Evolutionary conservation across 2,888 invertebrate genomes (phyloP), one percentile per base, ranked within the genome.

Genomic region (Phlogophora meticulosa): DNA sequence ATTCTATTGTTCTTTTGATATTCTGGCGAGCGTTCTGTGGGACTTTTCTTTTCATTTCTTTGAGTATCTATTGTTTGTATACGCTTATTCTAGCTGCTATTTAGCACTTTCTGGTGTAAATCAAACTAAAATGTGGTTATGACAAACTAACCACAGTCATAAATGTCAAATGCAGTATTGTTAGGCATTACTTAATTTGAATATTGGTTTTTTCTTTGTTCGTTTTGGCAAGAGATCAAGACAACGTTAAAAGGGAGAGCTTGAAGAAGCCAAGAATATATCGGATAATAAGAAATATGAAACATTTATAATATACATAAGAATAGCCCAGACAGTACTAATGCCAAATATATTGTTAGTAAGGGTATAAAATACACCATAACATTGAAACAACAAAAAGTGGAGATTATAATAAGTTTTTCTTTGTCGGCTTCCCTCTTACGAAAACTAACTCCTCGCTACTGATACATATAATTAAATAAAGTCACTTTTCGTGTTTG

Each of bases 11-110:
- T n/a, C n/a, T n/a, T 58, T 53, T 17, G 45, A 59, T 17, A 57
- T 56, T 55, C 49, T 46, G 22, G 46, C 38, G 36, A 55, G 28
- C 45, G 70, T 60, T 63, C 40, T 57, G 22, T 58, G 49, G 61
- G 57, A 43, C 43, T 60, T 58, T n/a, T n/a, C n/a, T n/a, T n/a
- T n/a, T n/a, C n/a, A n/a, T n/a, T n/a, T n/a, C n/a, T 61, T 62
- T 56, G 62, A 77, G 59, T 77, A 52, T 69, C 56, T 69, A 66
- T 69, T 77, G 69, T 73, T 65, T 42, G 24, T 57, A 55, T 49
- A 42, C 17, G 32, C 24, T 65, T 77, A 49, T 60, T 74, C n/a
- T 38, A 48, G 42, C 36, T 24, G 59, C 57, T 48, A 74, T 74
- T 64, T 64, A 45, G 53, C 32, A 36, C 48, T 28, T 7, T 48